Percentiles rank a stretch among this genome's conserved stretches.
These are phyloP conservation scores for Eretmodus cyanostictus DNA, from an alignment of 2,113 vertebrate genomes.

Conservation along the genomic window DNA sequence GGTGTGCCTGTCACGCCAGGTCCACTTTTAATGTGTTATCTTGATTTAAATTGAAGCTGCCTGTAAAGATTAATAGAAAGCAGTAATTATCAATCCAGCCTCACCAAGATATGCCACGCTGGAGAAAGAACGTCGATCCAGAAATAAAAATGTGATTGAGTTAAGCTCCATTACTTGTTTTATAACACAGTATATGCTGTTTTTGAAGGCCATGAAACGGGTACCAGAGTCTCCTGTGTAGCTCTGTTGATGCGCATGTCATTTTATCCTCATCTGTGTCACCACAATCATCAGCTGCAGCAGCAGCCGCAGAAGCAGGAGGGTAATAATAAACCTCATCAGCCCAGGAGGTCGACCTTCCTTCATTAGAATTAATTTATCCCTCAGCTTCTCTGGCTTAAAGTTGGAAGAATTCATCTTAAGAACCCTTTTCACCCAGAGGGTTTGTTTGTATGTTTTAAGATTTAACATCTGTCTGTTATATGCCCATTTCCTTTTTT, in stretches of 20 bases:
- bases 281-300: not conserved
- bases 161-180: not conserved
- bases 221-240: not conserved
- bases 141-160: not conserved
- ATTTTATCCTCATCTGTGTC: slow-evolving; percentile 6
- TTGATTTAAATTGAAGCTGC: slow-evolving; percentile 26
- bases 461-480: slow-evolving; percentile 1
- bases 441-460: not conserved
- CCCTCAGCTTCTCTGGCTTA: not conserved
- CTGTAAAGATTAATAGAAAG: slow-evolving; percentile 17
- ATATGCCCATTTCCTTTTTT: not conserved
- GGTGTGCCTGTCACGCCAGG: slow-evolving; percentile 3
- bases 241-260: not conserved
- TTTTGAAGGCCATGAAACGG: not conserved
- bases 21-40: slow-evolving; percentile 31
- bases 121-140: not conserved
- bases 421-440: not conserved
- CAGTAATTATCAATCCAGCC: not conserved
- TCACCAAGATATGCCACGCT: not conserved
- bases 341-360: slow-evolving; percentile 8
- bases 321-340: slow-evolving; percentile 34
- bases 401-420: slow-evolving; percentile 35
- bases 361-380: slow-evolving; percentile 43
- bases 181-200: not conserved
- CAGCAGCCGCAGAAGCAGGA: not conserved